Conservation (phyloP, 2,113 vertebrate species). For the Pontoporia blainvillei region DNA sequence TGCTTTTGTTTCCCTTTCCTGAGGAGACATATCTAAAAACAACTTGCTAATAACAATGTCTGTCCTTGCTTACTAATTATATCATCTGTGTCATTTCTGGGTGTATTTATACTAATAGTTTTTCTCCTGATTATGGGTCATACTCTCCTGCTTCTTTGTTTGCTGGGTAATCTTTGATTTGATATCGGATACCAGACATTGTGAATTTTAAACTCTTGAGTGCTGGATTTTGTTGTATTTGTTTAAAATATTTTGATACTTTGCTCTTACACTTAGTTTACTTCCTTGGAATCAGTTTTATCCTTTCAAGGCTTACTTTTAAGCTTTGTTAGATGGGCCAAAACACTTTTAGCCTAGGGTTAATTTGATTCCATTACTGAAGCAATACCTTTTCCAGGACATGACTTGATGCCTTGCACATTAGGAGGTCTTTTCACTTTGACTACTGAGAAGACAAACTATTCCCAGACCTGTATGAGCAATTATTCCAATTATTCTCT, state of each 20-base stretch:
- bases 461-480: not conserved
- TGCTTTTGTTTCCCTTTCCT: not conserved
- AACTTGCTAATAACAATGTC: not conserved
- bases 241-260: not conserved
- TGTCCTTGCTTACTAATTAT: not conserved
- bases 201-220: not conserved
- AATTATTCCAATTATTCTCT: not conserved
- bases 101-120: not conserved
- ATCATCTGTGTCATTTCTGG: not conserved
- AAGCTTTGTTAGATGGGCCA: not conserved
- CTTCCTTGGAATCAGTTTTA: not conserved
- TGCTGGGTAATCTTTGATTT: not conserved
- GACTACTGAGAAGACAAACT: not conserved
- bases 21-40: not conserved
- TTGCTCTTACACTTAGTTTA: not conserved
- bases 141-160: not conserved
- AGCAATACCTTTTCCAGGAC: not conserved
- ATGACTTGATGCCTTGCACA: too few relatives aligned
- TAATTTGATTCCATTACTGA: not conserved
- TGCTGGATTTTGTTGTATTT: not conserved
- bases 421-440: not conserved
- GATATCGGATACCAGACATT: not conserved
- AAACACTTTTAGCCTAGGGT: not conserved
- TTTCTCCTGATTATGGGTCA: not conserved
- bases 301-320: not conserved